Conservation (phyloP, 2,113 vertebrate genomes). For the Pelodiscus sinensis region DNA sequence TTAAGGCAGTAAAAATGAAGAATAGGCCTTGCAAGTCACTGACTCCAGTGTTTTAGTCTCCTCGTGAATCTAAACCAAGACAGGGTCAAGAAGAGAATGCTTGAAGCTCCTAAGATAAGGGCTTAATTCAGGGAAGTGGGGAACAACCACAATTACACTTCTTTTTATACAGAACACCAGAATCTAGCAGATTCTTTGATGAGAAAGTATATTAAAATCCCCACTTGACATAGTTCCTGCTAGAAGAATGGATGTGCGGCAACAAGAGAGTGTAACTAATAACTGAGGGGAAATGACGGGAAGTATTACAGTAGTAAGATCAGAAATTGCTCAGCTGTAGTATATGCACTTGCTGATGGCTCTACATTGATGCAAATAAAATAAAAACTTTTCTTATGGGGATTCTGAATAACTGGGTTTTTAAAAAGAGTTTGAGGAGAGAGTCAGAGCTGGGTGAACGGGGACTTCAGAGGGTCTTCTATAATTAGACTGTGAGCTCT, state of each 20-base stretch:
- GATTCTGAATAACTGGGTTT: constrained; percentile 9
- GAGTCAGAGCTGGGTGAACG: not conserved
- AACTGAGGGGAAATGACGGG: not conserved
- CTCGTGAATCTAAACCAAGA: not conserved
- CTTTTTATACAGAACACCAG: not conserved
- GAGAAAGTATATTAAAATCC: not conserved
- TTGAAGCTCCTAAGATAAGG: not conserved
- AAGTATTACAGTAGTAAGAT: not conserved
- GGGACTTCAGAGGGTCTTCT: constrained; percentile 18
- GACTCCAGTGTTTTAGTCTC: not conserved
- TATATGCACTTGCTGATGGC: not conserved
- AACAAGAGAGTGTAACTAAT: not conserved
- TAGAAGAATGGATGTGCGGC: not conserved
- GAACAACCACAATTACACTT: not conserved
- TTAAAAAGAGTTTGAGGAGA: not conserved
- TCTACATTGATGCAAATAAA: not conserved
- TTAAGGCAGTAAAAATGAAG: not conserved
- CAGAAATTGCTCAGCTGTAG: not conserved
- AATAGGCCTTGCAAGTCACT: not conserved
- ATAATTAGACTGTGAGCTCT: not conserved
- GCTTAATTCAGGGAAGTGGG: not conserved
- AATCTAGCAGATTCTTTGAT: not conserved
- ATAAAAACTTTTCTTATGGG: not conserved
- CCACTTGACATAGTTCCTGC: not conserved
- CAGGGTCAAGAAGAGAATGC: not conserved